Evolutionary conservation across 2,797 vertebrate genomes (phyloP), one percentile per base, ranked within the genome.

Genomic region (Leptatherina wallacei): DNA sequence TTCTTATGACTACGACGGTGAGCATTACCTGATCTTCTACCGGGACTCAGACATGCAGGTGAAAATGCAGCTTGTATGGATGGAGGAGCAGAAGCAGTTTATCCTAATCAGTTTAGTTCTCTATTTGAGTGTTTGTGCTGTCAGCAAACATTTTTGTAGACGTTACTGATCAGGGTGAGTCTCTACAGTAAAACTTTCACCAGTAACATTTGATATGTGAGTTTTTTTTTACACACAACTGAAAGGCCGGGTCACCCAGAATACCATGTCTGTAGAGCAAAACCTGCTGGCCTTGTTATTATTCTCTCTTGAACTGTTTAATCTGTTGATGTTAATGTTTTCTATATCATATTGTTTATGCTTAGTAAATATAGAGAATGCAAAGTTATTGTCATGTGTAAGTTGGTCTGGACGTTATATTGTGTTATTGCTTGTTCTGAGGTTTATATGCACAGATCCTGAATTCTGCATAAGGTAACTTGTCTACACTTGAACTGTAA

Each of bases 121-220:
- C 63, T 94, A 89, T 70, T 49, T 99, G 66, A 88, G 92, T 3
- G 82, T 92, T 2, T 35, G 74, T 24, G 96, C 95, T 75, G 91
- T 98, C 44, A 98, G 97, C 87, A 85, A 75, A 18, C 92, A 95
- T 92, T 98, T 96, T 73, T 83, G 94, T 61, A 95, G 92, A 67
- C 71, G 90, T 20, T 97, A 97, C 83, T 97, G 71, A 96, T 42
- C 16, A 24, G 7, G 12, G 2, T 7, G 36, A 4, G 16, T 52
- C n/a, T 66, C 18, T 58, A 27, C 5, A 12, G n/a, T 27, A 3
- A 12, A 42, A 18, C 5, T 1, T 59, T 16, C 14, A 22, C 5
- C n/a, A 32, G 6, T 32, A 22, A 18, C 20, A 35, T 58, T 61
- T 14, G 18, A 4, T 38, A 22, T 40, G 63, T 71, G 29, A 6